phyloP scores from a whole-genome alignment of 2,797 vertebrate species.

The Meda fulgida region DNA sequence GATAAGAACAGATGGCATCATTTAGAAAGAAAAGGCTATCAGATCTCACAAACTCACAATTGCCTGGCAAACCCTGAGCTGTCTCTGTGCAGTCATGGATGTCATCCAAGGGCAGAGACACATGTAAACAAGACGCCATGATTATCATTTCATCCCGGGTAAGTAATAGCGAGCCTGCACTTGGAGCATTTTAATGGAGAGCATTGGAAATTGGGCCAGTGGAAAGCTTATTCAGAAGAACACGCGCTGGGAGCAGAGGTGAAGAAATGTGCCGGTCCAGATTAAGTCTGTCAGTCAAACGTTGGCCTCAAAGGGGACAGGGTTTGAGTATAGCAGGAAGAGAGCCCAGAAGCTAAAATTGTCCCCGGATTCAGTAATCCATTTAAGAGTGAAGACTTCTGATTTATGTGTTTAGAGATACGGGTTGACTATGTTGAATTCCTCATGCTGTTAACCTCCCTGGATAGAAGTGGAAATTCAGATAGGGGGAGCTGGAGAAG shows the following conservation, averaged over 20 bases:
- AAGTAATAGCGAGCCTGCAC: conserved; percentile 31
- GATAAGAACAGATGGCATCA: conserved; percentile 64
- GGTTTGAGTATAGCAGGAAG: conserved; percentile 45
- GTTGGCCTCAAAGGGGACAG: conserved; percentile 38
- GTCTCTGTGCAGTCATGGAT: conserved; percentile 45
- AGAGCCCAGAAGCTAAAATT: conserved; percentile 52
- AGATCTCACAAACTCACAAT: conserved; percentile 46
- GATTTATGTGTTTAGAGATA: conserved; percentile 50
- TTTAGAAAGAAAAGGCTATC: conserved; percentile 49
- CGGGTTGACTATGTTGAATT: conserved; percentile 34
- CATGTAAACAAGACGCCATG: conserved; percentile 33
- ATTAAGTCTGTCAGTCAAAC: conserved; percentile 58
- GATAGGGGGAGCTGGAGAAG: background rate
- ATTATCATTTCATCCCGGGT: conserved; percentile 38
- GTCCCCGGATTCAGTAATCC: conserved; percentile 52
- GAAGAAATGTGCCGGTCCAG: conserved; percentile 50
- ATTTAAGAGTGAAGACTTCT: conserved; percentile 52
- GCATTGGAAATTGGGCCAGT: conserved; percentile 34
- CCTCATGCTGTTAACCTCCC: conserved; percentile 34
- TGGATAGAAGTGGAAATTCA: conserved; percentile 28
- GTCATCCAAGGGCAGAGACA: conserved; percentile 39
- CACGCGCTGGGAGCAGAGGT: conserved; percentile 37
- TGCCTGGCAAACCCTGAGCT: conserved; percentile 36
- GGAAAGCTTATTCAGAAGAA: conserved; percentile 27
- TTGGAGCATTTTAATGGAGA: conserved; percentile 34